A percentile compares a stretch with the other conserved stretches of the same genome.
These are phyloP conservation scores for Chironomus tepperi DNA, from an alignment of 1,140 invertebrate species.

Conservation along the genomic window DNA sequence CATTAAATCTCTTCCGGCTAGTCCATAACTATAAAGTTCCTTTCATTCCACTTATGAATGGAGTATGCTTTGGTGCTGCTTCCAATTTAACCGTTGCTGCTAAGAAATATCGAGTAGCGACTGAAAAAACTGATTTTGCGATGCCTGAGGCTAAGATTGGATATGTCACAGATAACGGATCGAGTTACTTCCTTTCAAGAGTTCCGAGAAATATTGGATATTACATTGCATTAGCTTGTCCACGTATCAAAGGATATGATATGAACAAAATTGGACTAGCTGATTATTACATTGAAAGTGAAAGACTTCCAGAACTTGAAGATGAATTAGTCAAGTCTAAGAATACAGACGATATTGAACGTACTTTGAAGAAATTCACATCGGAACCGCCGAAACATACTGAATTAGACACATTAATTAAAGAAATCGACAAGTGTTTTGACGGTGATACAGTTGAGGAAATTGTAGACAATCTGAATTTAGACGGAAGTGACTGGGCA, in stretches of 20 bases:
- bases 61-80: constrained; percentile 30
- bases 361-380: constrained; percentile 50
- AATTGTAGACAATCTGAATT: constrained; percentile 65
- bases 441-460: constrained; percentile 65
- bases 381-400: constrained; percentile 53
- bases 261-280: constrained; percentile 44
- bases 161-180: constrained; percentile 57
- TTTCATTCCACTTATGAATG: constrained; percentile 25
- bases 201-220: constrained; percentile 46
- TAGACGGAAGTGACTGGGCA: constrained; percentile 72
- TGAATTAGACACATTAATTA: constrained; percentile 59
- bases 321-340: constrained; percentile 43
- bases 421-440: constrained; percentile 78
- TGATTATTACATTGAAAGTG: background rate
- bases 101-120: constrained; percentile 46
- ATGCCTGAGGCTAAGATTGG: constrained; percentile 50
- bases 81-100: constrained; percentile 55
- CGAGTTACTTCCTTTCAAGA: constrained; percentile 49
- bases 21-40: constrained; percentile 56
- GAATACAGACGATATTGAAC: constrained; percentile 49
- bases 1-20: too few species aligned
- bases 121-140: constrained; percentile 53
- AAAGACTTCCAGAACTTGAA: background rate
- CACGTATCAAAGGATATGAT: constrained; percentile 41
- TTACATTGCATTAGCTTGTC: constrained; percentile 52